Evolutionary conservation across 2,113 vertebrate genomes (phyloP).

Genomic region (Phaethon lepturus): DNA sequence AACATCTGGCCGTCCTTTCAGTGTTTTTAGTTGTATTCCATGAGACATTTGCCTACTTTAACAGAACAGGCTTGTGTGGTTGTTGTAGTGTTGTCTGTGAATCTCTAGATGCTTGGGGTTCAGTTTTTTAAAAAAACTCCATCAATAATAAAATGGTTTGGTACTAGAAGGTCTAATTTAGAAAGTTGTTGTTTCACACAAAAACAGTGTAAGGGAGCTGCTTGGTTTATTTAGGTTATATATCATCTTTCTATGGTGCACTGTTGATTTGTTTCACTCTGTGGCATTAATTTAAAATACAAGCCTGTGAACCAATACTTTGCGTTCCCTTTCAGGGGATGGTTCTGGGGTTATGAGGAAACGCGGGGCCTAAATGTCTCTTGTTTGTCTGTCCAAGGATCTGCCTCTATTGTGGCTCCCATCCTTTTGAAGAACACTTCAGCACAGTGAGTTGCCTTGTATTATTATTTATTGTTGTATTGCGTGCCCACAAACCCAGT

Average conservation of each 20-base stretch:
- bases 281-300: not conserved
- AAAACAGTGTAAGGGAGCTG: not conserved
- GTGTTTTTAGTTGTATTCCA: not conserved
- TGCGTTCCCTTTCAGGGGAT: slow-evolving; percentile 82
- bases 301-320: not conserved
- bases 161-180: not conserved
- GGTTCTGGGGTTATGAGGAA: slow-evolving; percentile 97
- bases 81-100: not conserved
- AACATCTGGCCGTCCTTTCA: not conserved
- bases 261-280: not conserved
- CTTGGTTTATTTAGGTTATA: not conserved
- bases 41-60: not conserved
- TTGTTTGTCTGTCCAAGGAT: slow-evolving; percentile 95
- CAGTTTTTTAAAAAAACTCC: not conserved
- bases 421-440: slow-evolving; percentile 88
- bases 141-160: not conserved
- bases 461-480: not conserved
- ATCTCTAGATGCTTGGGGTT: not conserved
- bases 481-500: not conserved
- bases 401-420: slow-evolving; percentile 89
- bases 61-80: not conserved
- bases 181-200: not conserved
- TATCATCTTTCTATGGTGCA: not conserved
- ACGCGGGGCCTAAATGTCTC: slow-evolving; percentile 87
- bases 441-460: slow-evolving; percentile 80